phyloP scores from a whole-genome alignment of 2,888 invertebrate species.

The Drosophila melanosoma region DNA sequence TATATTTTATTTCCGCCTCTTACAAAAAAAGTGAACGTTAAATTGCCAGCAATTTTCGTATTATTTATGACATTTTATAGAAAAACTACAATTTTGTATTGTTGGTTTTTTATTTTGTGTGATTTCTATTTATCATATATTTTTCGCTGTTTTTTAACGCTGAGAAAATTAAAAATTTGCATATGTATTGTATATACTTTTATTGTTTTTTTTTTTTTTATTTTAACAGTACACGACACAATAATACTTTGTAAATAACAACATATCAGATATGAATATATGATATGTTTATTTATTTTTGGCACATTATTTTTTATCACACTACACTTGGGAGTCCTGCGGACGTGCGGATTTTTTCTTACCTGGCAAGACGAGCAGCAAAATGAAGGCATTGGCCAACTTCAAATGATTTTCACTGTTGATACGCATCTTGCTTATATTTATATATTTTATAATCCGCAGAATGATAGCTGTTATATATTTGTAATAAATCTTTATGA shows the following conservation, averaged over 20 bases:
- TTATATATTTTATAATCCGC: conserved; percentile 3
- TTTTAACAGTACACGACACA: conserved; percentile 7
- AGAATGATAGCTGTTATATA: background rate
- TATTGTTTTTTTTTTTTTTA: conserved; percentile 1
- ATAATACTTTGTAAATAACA: conserved; percentile 1
- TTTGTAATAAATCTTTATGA: conserved; percentile 23
- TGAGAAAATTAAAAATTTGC: conserved; percentile 35
- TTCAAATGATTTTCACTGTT: conserved; percentile 26
- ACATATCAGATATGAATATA: conserved; percentile 1
- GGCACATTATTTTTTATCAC: conserved; percentile 49
- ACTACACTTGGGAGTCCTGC: background rate
- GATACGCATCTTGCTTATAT: conserved; percentile 43
- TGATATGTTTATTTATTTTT: background rate
- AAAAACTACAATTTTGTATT: conserved; percentile 1
- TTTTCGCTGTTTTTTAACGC: conserved; percentile 15
- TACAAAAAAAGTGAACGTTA: conserved; percentile 10
- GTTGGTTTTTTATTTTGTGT: conserved; percentile 23
- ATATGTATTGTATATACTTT: conserved; percentile 38
- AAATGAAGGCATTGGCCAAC: conserved; percentile 47
- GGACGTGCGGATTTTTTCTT: conserved; percentile 36
- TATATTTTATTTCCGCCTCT: conserved; percentile 26
- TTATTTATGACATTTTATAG: conserved; percentile 40
- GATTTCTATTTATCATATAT: conserved; percentile 25
- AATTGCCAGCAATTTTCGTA: conserved; percentile 15
- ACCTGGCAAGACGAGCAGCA: conserved; percentile 66